These are phyloP conservation scores for Ferdinandea cuprea DNA, from an alignment of 2,888 invertebrate genomes.

Conservation along the genomic window DNA sequence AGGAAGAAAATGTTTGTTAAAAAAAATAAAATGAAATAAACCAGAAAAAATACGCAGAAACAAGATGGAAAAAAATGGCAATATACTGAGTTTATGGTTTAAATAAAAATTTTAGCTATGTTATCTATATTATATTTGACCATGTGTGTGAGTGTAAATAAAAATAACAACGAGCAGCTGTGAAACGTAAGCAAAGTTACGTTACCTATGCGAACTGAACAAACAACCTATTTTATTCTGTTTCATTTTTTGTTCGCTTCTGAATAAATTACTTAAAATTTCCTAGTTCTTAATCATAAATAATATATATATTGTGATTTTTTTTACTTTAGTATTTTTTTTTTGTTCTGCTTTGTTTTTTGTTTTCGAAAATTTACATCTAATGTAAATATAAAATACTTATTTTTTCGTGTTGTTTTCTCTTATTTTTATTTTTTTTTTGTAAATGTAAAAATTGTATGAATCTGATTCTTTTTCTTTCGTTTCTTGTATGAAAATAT, in stretches of 20 bases:
- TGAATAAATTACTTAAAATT: conserved; percentile 67
- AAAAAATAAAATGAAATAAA: conserved; percentile 1
- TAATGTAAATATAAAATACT: conserved; percentile 73
- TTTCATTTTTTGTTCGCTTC: conserved; percentile 1
- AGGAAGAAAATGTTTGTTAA: conserved; percentile 6
- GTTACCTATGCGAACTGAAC: conserved; percentile 8
- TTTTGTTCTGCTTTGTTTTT: conserved; percentile 6
- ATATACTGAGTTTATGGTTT: conserved; percentile 39
- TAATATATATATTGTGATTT: conserved; percentile 32
- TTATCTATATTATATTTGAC: conserved; percentile 34
- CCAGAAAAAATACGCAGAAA: background rate
- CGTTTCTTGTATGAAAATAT: conserved; percentile 73
- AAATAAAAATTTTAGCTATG: conserved; percentile 62
- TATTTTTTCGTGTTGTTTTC: conserved; percentile 34
- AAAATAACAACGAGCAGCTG: conserved; percentile 34
- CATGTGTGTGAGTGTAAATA: conserved; percentile 30
- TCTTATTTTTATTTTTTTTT: conserved; percentile 16
- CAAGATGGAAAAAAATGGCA: conserved; percentile 37
- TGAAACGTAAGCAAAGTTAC: conserved; percentile 23
- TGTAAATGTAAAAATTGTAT: conserved; percentile 75
- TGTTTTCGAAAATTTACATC: conserved; percentile 54
- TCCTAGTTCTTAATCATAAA: conserved; percentile 56
- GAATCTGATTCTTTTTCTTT: conserved; percentile 66
- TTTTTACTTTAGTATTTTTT: conserved; percentile 11
- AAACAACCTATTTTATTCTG: too few species aligned